phyloP scores from a whole-genome alignment of 2,113 vertebrate genomes.

The Oreochromis spilurus region DNA sequence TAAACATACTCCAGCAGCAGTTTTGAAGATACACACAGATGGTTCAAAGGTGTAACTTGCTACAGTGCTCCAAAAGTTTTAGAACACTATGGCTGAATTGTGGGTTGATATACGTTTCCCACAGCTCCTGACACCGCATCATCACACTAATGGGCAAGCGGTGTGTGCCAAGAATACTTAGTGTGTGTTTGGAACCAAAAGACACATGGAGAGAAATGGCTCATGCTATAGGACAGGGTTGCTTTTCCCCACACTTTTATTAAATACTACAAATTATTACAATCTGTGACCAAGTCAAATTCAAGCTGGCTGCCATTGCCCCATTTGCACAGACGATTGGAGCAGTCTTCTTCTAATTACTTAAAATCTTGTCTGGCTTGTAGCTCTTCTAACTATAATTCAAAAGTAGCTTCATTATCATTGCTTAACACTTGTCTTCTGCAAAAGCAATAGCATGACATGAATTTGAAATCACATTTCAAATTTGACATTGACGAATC shows the following conservation, averaged over 20 bases:
- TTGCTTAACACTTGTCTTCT: not conserved
- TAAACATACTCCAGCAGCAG: not conserved
- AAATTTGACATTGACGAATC: not conserved
- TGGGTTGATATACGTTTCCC: not conserved
- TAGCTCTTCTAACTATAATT: not conserved
- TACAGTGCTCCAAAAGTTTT: not conserved
- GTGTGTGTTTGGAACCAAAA: not conserved
- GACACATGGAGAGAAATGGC: not conserved
- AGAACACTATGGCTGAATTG: not conserved
- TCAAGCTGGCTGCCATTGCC: not conserved
- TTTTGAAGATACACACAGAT: not conserved
- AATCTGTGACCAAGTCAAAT: not conserved
- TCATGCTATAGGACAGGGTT: not conserved
- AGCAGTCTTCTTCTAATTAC: not conserved
- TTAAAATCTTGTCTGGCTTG: not conserved
- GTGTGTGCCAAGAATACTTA: not conserved
- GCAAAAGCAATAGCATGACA: not conserved
- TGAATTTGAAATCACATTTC: not conserved
- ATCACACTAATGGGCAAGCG: not conserved
- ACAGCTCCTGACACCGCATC: not conserved
- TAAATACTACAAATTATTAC: not conserved
- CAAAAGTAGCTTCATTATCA: not conserved
- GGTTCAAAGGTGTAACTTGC: not conserved
- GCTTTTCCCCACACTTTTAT: not conserved
- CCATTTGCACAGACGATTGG: not conserved